phyloP scores from a whole-genome alignment of 2,113 vertebrate species.

The Poeciliopsis retropinna region DNA sequence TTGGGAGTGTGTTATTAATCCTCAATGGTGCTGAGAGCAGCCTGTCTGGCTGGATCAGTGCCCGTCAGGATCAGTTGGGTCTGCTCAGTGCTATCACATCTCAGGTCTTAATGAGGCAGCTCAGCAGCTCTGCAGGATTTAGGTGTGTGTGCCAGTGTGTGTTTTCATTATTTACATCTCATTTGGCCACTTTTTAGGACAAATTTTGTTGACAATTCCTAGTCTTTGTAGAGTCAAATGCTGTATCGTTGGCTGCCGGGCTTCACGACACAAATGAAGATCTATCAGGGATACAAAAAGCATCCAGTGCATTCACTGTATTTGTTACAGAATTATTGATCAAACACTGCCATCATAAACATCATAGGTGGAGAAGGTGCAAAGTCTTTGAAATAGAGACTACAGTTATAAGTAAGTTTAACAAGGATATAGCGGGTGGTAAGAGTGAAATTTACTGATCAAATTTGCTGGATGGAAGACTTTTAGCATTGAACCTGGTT shows the following conservation, averaged over 20 bases:
- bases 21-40: slow-evolving; percentile 58
- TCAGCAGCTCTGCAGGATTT: slow-evolving; percentile 38
- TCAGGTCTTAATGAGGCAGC: slow-evolving; percentile 56
- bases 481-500: too few relatives aligned
- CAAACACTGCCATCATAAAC: background rate
- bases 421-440: background rate
- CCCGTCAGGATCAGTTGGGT: slow-evolving; percentile 71
- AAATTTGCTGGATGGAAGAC: too few relatives aligned
- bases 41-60: slow-evolving; percentile 69
- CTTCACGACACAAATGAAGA: background rate
- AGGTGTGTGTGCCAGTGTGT: slow-evolving; percentile 33
- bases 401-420: background rate
- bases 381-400: background rate
- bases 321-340: too few relatives aligned
- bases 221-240: background rate
- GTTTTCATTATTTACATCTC: background rate
- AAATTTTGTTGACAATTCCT: background rate
- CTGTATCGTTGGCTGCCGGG: background rate
- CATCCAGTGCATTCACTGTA: too few relatives aligned
- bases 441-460: too few relatives aligned
- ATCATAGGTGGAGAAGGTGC: background rate
- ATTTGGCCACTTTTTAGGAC: slow-evolving; percentile 28
- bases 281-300: background rate
- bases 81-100: slow-evolving; percentile 49
- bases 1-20: slow-evolving; percentile 48